Evolutionary conservation across 2,888 invertebrate genomes (phyloP), one percentile per base, ranked within the genome.

Genomic region (Rhorus exstirpatorius): DNA sequence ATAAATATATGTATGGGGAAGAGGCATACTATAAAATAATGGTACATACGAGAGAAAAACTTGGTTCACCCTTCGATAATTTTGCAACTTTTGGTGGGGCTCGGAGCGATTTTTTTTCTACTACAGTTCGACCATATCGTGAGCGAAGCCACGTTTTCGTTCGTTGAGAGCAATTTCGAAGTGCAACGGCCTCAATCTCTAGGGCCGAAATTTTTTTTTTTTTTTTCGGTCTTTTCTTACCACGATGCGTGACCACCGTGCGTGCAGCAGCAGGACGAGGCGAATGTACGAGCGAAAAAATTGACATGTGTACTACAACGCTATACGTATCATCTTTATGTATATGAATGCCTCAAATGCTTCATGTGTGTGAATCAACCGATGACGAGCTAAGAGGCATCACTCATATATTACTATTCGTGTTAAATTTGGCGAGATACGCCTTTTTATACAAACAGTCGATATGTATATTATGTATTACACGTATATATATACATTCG

Each of bases 161-260:
- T 78, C 80, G 79, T 87, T 89, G 90, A 90, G 88, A 89, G 89
- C 88, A 76, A n/a, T 90, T 83, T 88, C 67, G 49, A 90, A 88
- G 92, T 91, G 92, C 91, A 92, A 91, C 88, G 91, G 88, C 91
- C 92, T 91, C 91, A 90, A 92, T 90, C 90, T 91, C 89, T 90
- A 91, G 91, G 90, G 91, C 90, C 90, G 85, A 91, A 88, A 88
- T 74, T 72, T 77, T 49, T 46, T 63, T 80, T 35, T 6, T 65
- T 76, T 68, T 78, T 65, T 67, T 65, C 26, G 55, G 65, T 78
- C 58, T 77, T 82, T 80, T 75, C 31, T 88, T 86, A 85, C 87
- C 87, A 87, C 83, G 89, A 89, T 91, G 91, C 91, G 91, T 91
- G 91, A 91, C 90, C 87, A 87, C 75, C 83, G 85, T 85, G 83